phyloP scores from a whole-genome alignment of 2,888 invertebrate species.

The Tenthredo notha region DNA sequence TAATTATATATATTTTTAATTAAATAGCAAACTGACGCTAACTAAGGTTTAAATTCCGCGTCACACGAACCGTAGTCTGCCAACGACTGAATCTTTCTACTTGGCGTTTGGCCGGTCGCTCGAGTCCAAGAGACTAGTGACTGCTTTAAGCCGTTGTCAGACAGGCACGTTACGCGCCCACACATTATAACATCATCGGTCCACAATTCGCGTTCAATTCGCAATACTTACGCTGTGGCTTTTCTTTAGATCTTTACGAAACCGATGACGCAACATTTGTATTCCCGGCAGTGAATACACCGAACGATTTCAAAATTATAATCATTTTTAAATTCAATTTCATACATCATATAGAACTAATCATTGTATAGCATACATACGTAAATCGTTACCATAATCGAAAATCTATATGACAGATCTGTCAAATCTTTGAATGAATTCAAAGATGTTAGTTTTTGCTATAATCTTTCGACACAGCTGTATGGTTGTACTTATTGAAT shows the following conservation, averaged over 20 bases:
- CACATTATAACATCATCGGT: constrained; percentile 40
- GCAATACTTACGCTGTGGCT: constrained; percentile 15
- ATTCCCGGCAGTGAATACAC: background rate
- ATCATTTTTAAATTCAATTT: background rate
- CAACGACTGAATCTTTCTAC: constrained; percentile 50
- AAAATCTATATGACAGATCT: background rate
- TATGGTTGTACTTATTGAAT: background rate
- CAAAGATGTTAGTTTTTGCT: background rate
- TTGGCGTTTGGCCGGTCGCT: constrained; percentile 26
- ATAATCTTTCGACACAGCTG: background rate
- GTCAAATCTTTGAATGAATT: background rate
- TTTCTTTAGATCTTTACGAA: constrained; percentile 13
- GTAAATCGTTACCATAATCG: background rate
- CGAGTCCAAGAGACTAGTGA: constrained; percentile 29
- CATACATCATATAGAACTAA: background rate
- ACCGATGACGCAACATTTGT: constrained; percentile 12
- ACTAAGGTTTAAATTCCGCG: constrained; percentile 29
- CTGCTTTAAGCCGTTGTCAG: constrained; percentile 41
- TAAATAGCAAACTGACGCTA: background rate
- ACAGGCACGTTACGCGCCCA: constrained; percentile 42
- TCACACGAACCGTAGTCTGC: constrained; percentile 48
- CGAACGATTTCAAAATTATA: background rate
- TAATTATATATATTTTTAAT: background rate
- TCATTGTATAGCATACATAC: background rate
- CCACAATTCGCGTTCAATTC: constrained; percentile 37